A percentile compares a stretch with the other conserved stretches of the same genome.
phyloP scores from a whole-genome alignment of 2,888 invertebrate genomes.

The Rhingia campestris region DNA sequence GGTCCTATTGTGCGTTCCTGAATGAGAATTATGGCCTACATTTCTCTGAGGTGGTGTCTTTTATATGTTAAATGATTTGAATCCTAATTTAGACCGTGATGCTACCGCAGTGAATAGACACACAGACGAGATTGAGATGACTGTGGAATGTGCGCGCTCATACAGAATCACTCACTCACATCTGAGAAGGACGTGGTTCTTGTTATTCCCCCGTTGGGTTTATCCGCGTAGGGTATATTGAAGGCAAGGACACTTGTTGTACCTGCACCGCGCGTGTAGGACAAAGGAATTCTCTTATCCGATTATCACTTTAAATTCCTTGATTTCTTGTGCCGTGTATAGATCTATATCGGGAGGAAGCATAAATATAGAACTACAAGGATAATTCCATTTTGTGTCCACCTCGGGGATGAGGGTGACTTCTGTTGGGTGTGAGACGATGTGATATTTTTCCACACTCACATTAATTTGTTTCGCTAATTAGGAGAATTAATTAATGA shows the following conservation, averaged over 20 bases:
- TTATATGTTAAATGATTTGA: slow-evolving; percentile 54
- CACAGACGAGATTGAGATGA: slow-evolving; percentile 18
- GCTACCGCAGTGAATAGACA: slow-evolving; percentile 40
- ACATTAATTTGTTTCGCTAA: slow-evolving; percentile 60
- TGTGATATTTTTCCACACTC: slow-evolving; percentile 16
- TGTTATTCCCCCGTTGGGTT: background rate
- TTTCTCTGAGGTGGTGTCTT: slow-evolving; percentile 49
- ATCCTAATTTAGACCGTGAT: slow-evolving; percentile 63
- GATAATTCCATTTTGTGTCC: slow-evolving; percentile 39
- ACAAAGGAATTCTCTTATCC: slow-evolving; percentile 52
- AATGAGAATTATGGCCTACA: slow-evolving; percentile 68
- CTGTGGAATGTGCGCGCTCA: slow-evolving; percentile 44
- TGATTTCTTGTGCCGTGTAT: slow-evolving; percentile 52
- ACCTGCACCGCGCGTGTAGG: slow-evolving; percentile 14
- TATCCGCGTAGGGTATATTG: background rate
- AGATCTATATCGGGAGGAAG: slow-evolving; percentile 52
- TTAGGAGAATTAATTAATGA: slow-evolving; percentile 61
- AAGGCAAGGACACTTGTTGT: slow-evolving; percentile 56
- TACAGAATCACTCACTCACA: slow-evolving; percentile 8
- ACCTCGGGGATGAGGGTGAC: slow-evolving; percentile 23
- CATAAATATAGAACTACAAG: slow-evolving; percentile 35
- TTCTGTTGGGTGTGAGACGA: slow-evolving; percentile 14
- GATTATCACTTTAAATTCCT: slow-evolving; percentile 59
- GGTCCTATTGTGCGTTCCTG: slow-evolving; percentile 49
- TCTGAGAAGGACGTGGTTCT: background rate